These are phyloP conservation scores for Phortica magna DNA, from an alignment of 2,888 invertebrate genomes.

Conservation along the genomic window DNA sequence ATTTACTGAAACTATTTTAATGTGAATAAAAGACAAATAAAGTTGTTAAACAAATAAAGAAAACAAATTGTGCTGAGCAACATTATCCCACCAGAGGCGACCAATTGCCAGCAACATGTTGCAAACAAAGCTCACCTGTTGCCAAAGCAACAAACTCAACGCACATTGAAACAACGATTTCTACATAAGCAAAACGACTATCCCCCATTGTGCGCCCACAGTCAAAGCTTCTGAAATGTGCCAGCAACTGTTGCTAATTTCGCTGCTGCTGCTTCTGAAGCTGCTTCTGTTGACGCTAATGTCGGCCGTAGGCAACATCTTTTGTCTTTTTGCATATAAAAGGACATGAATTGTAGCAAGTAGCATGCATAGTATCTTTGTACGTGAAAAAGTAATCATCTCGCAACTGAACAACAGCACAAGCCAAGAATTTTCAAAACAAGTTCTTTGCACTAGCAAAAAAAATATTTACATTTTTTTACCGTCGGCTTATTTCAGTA, in stretches of 20 bases:
- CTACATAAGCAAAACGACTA: neutral
- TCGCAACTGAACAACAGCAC: conserved; percentile 20
- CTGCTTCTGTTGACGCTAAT: conserved; percentile 38
- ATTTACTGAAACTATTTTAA: conserved; percentile 34
- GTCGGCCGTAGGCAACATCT: conserved; percentile 56
- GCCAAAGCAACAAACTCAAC: conserved; percentile 21
- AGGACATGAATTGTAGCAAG: conserved; percentile 63
- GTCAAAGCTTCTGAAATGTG: conserved; percentile 4
- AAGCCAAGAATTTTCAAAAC: neutral
- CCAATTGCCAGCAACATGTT: conserved; percentile 45
- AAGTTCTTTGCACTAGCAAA: neutral
- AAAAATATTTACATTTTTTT: conserved; percentile 25
- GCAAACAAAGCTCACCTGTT: conserved; percentile 41
- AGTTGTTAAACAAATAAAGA: conserved; percentile 52
- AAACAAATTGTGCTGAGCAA: neutral
- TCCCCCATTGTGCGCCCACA: neutral
- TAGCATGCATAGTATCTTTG: conserved; percentile 68
- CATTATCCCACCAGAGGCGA: conserved; percentile 18
- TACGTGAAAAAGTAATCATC: conserved; percentile 60
- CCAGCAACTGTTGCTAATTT: conserved; percentile 26
- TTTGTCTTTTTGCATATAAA: conserved; percentile 71
- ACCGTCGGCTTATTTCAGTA: neutral
- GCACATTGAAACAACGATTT: neutral
- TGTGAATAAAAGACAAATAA: conserved; percentile 16
- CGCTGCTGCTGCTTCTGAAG: conserved; percentile 16